Evolutionary conservation across 2,888 invertebrate genomes (phyloP).

Genomic region (Mantis religiosa): DNA sequence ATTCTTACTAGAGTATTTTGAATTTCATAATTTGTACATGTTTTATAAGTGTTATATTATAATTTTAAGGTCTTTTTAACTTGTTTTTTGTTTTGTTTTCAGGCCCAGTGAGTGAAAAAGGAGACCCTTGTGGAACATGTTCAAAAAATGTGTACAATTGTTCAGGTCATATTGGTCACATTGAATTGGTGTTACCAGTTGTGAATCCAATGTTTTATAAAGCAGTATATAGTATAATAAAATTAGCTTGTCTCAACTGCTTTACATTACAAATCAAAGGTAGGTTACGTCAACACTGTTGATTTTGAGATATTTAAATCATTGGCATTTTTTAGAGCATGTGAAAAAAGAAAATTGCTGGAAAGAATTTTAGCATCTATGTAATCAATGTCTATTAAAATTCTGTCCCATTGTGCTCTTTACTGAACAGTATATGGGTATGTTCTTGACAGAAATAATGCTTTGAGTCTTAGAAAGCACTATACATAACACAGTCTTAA

Average conservation of each 20-base stretch:
- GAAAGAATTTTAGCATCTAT: too few relatives aligned
- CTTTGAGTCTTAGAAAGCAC: too few relatives aligned
- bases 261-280: conserved; percentile 57
- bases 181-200: conserved; percentile 81
- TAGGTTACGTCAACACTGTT: not conserved
- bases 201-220: conserved; percentile 87
- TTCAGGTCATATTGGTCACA: conserved; percentile 93
- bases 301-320: too few relatives aligned
- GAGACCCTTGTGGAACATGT: conserved; percentile 79
- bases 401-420: too few relatives aligned
- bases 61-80: not conserved
- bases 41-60: not conserved
- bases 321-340: too few relatives aligned
- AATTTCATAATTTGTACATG: too few relatives aligned
- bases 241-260: conserved; percentile 68
- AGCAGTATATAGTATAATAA: conserved; percentile 62
- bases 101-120: conserved; percentile 58
- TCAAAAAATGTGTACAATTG: conserved; percentile 62
- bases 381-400: too few relatives aligned
- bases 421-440: too few relatives aligned
- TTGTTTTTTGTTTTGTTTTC: conserved; percentile 23
- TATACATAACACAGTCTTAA: too few relatives aligned
- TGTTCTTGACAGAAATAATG: too few relatives aligned
- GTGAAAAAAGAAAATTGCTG: too few relatives aligned
- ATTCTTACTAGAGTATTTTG: not conserved